Evolutionary conservation across 2,113 vertebrate genomes (phyloP), one percentile per base, ranked within the genome.

Genomic region (Bucco capensis): DNA sequence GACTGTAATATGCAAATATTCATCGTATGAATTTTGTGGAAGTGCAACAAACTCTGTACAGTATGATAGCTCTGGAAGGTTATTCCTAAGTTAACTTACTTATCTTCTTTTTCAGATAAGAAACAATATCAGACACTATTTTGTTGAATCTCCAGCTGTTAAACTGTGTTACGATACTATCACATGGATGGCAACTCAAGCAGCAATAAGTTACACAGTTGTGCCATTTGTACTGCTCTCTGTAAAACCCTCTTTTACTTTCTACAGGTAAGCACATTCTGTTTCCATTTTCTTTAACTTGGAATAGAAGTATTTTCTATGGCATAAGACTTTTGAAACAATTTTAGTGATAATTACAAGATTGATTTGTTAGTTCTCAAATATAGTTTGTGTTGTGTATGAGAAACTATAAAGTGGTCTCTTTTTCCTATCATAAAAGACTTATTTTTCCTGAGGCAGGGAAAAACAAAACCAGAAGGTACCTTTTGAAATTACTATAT

Each of bases 181-280:
- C 88, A 99, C 99, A 3, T 99, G 99, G 99, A 96, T 96, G 16
- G 95, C 96, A 73, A 99, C 99, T 61, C 99, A 99, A 96, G 83
- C 99, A 38, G 98, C 98, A 94, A 98, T 99, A 78, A 98, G 98
- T 95, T 99, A 99, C 96, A 99, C 98, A 17, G 99, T 99, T 1
- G 98, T 98, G 66, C 99, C 99, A 5, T 99, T 99, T 82, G 99
- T 99, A 51, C 97, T 99, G 74, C 98, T 99, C 30, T 98, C 99
- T 44, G 95, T 99, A 69, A 98, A 98, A 91, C 98, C 98, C 3
- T 99, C 99, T 2, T 93, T 99, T 38, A 97, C 96, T 87, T 99
- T 99, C 96, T 99, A 99, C 97, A 98, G 98, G 99, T 99, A 95
- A 97, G 98, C 57, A 58, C 11, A 5, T 64, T 21, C 17, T 60